phyloP scores from a whole-genome alignment of 1,140 invertebrate species.

The Linepithema humile region DNA sequence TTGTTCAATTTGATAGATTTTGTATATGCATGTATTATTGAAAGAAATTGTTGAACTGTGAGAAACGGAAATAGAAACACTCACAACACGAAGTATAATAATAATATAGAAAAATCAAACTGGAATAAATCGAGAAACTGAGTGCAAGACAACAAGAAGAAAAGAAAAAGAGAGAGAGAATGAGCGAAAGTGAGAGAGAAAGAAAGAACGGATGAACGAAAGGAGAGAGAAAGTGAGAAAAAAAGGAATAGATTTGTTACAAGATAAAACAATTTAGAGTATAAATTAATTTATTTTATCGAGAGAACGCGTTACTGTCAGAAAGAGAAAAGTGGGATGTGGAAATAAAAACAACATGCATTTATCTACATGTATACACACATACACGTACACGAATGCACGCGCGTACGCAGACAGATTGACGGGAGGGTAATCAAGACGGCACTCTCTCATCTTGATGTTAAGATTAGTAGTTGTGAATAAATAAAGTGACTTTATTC shows the following conservation, averaged over 20 bases:
- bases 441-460: constrained; percentile 28
- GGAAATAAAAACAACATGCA: constrained; percentile 14
- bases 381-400: constrained; percentile 10
- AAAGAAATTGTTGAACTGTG: constrained; percentile 70
- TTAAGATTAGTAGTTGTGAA: constrained; percentile 44
- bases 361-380: constrained; percentile 30
- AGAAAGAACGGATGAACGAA: too few species aligned
- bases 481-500: constrained; percentile 35
- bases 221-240: constrained; percentile 39
- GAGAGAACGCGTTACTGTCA: constrained; percentile 65
- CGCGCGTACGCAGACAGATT: not conserved
- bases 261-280: constrained; percentile 73
- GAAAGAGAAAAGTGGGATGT: constrained; percentile 35
- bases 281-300: constrained; percentile 81
- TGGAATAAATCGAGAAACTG: constrained; percentile 39
- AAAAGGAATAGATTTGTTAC: constrained; percentile 72
- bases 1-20: constrained; percentile 79
- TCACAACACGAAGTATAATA: constrained; percentile 20
- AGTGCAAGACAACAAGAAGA: constrained; percentile 11
- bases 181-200: constrained; percentile 23
- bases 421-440: constrained; percentile 48
- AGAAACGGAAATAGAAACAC: constrained; percentile 23
- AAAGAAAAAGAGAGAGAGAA: constrained; percentile 11
- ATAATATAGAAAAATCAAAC: constrained; percentile 63
- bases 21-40: constrained; percentile 74